Evolutionary conservation across 1,140 invertebrate species (phyloP).

Genomic region (Linepithema humile): DNA sequence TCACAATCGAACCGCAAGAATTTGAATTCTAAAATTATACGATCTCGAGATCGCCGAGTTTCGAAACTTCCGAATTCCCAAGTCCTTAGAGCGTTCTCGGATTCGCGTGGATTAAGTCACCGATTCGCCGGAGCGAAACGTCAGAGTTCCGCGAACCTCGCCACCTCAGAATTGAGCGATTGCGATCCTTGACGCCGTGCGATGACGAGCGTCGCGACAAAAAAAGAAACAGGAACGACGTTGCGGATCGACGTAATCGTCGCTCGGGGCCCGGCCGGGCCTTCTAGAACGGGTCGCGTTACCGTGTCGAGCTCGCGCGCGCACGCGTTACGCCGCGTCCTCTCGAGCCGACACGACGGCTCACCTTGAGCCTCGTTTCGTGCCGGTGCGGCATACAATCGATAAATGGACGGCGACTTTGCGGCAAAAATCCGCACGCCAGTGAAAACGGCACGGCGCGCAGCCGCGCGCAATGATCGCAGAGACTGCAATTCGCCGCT

Average conservation of each 20-base stretch:
- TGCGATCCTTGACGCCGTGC: not conserved
- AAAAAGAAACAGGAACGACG: slow-evolving; percentile 15
- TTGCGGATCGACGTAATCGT: slow-evolving; percentile 34
- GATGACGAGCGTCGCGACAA: not conserved
- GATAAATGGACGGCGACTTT: not conserved
- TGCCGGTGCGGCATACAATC: not conserved
- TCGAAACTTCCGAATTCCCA: slow-evolving; percentile 13
- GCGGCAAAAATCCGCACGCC: slow-evolving; percentile 23
- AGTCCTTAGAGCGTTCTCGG: not conserved
- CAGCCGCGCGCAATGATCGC: not conserved
- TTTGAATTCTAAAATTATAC: not conserved
- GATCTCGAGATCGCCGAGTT: not conserved
- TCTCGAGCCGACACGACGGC: slow-evolving; percentile 31
- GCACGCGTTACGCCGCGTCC: not conserved
- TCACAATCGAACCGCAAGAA: not conserved
- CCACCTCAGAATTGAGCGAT: not conserved
- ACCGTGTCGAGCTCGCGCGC: slow-evolving; percentile 16
- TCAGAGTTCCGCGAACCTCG: not conserved
- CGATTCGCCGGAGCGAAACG: not conserved
- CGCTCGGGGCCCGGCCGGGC: slow-evolving; percentile 14
- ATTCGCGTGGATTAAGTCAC: not conserved
- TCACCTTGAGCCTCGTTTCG: slow-evolving; percentile 44
- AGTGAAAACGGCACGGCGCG: slow-evolving; percentile 23
- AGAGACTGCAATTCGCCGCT: slow-evolving; percentile 30
- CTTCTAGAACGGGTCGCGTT: slow-evolving; percentile 40